Base-by-base conservation (phyloP, 2,888 invertebrate genomes). In the Alentia gelatinosa region DNA sequence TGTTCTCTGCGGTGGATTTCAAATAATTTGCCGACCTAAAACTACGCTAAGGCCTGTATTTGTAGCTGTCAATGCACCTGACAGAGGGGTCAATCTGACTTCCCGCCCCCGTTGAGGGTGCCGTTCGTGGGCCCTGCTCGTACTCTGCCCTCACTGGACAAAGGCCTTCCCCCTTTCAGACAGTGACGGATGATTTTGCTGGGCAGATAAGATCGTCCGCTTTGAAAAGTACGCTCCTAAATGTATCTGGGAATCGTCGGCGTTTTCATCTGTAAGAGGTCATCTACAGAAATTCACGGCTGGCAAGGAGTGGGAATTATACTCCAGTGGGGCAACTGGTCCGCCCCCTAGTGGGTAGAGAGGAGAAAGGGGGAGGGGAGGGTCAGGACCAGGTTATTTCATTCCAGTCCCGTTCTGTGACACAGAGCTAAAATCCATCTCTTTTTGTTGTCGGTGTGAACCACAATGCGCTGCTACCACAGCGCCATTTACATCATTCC, bases 171-270 rank as follows among this genome's bases (percentile, higher is more conserved):
- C 15, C n/a, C 9, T 12, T 12, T 39, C 37, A n/a, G 79, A 35
- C 79, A 79, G 19, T 79, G 79, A 79, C 37, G 35, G 79, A 35
- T 79, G 79, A 79, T 79, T 79, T 79, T 79, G 35, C 79, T 37
- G 79, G 39, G 37, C n/a, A 35, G 79, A 79, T 79, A 79, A 79
- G 79, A 79, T 79, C 79, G 79, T 12, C 0, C 37, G 23, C 5
- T 79, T 79, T 39, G 39, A 79, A 79, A n/a, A 39, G 79, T 23
- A 56, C 23, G 56, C n/a, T 56, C 12, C 79, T 79, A 79, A 79
- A 39, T 79, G 39, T 1, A 74, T 79, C 79, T 39, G 39, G 7
- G 79, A 79, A 37, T 35, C 37, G 37, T 12, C 3, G 79, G 15
- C 33, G 37, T 79, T 35, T 35, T n/a, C 79, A 79, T 79, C 79